These are phyloP conservation scores for Lepisosteus oculatus DNA, from an alignment of 2,113 vertebrate genomes.

Conservation along the genomic window DNA sequence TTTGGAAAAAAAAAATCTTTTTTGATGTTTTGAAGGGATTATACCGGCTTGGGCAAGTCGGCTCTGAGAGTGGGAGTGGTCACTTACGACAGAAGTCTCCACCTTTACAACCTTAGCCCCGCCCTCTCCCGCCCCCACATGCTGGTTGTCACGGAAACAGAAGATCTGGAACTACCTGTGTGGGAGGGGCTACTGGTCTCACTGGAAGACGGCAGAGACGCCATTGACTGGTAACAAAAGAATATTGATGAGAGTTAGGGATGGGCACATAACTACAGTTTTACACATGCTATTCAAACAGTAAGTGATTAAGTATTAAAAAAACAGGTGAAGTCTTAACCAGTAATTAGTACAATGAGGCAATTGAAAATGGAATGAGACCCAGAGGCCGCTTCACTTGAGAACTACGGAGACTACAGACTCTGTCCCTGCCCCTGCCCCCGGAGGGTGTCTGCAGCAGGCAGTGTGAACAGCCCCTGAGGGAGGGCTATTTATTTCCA, in stretches of 20 bases:
- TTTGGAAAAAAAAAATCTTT: neutral
- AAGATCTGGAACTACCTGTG: conserved; percentile 65
- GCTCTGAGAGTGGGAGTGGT: conserved; percentile 62
- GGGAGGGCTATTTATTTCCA: no score
- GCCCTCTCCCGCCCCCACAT: conserved; percentile 66
- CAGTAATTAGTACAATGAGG: no score
- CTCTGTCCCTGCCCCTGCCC: no score
- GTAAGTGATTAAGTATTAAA: neutral
- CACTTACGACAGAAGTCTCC: conserved; percentile 66
- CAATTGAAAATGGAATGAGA: no score
- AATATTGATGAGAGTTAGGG: no score
- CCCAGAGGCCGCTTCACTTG: no score
- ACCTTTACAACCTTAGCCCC: conserved; percentile 67
- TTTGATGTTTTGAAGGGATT: conserved; percentile 35
- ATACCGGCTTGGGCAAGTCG: conserved; percentile 20
- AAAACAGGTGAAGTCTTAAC: no score
- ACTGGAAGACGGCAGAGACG: conserved; percentile 51
- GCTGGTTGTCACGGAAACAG: conserved; percentile 65
- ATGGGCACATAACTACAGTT: no score
- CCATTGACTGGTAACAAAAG: conserved; percentile 50
- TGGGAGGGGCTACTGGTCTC: conserved; percentile 65
- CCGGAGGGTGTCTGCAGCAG: no score
- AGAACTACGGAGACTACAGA: no score
- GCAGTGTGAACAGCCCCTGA: no score
- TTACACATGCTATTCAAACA: no score